These are phyloP conservation scores for Lithophane semibrunnea DNA, from an alignment of 2,888 invertebrate genomes.

Conservation along the genomic window DNA sequence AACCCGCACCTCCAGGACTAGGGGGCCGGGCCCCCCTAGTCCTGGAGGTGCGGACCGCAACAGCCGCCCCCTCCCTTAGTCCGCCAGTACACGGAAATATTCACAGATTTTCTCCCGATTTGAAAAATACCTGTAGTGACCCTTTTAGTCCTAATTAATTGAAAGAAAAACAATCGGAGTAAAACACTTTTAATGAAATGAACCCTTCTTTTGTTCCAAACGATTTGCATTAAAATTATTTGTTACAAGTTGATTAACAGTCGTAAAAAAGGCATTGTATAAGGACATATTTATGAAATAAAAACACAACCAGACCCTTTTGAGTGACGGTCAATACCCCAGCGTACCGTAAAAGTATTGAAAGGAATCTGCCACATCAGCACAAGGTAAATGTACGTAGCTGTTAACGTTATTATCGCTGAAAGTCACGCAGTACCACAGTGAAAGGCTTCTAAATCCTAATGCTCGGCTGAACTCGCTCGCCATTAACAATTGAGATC, in stretches of 20 bases:
- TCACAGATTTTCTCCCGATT: conserved; percentile 33
- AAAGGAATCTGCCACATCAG: conserved; percentile 47
- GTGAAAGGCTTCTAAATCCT: conserved; percentile 55
- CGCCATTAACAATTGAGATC: conserved; percentile 54
- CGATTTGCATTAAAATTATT: neutral
- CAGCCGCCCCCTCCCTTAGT: too few relatives aligned
- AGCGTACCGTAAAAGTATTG: conserved; percentile 4
- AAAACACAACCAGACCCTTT: conserved; percentile 10
- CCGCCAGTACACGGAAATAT: conserved; percentile 18
- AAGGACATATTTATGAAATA: neutral
- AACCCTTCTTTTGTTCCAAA: conserved; percentile 36
- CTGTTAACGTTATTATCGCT: conserved; percentile 38
- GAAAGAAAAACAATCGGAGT: conserved; percentile 49
- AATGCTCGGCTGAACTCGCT: conserved; percentile 40
- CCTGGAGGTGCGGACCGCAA: too few relatives aligned
- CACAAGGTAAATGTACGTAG: conserved; percentile 24
- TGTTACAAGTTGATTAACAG: conserved; percentile 22
- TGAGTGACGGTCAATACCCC: conserved; percentile 26
- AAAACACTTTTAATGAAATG: conserved; percentile 41
- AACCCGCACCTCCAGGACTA: too few relatives aligned
- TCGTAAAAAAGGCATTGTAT: neutral
- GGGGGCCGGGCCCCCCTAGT: too few relatives aligned
- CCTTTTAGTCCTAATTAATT: conserved; percentile 62
- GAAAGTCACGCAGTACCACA: conserved; percentile 50
- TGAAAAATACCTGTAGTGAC: conserved; percentile 32